Percentiles rank a stretch among this genome's conserved stretches.
phyloP scores from a whole-genome alignment of 1,140 invertebrate species.

The Popillia japonica region DNA sequence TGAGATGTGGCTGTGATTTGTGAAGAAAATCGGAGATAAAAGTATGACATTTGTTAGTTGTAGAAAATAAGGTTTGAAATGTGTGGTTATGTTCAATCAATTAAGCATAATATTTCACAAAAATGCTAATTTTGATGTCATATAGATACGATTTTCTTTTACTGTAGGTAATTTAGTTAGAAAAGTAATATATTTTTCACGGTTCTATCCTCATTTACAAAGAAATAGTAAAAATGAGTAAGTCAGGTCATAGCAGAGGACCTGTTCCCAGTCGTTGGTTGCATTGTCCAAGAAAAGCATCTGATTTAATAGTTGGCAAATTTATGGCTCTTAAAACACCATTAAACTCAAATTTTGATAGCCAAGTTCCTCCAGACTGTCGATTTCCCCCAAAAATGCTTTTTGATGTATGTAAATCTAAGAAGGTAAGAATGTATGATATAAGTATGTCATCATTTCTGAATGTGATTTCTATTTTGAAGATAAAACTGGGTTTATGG shows the following conservation, averaged over 20 bases:
- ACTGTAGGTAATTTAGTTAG: too few relatives aligned
- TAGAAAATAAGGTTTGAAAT: too few relatives aligned
- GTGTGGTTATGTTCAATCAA: too few relatives aligned
- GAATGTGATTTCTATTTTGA: constrained; percentile 48
- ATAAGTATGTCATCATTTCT: constrained; percentile 28
- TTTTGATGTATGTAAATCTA: constrained; percentile 73
- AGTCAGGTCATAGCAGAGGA: constrained; percentile 57
- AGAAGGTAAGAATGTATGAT: constrained; percentile 68
- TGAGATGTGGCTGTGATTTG: too few relatives aligned
- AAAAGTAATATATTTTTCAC: too few relatives aligned
- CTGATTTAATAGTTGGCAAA: constrained; percentile 76
- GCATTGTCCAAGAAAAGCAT: constrained; percentile 87
- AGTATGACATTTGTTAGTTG: too few relatives aligned
- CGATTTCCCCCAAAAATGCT: constrained; percentile 88
- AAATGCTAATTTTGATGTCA: too few relatives aligned
- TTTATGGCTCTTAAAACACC: constrained; percentile 96
- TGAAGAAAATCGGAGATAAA: too few relatives aligned
- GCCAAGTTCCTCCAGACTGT: constrained; percentile 79
- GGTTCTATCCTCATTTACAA: background rate
- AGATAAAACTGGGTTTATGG: constrained; percentile 92
- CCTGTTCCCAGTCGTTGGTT: constrained; percentile 89
- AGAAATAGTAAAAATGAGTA: constrained; percentile 19
- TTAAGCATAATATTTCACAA: too few relatives aligned
- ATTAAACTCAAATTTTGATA: constrained; percentile 78
- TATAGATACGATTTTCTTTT: too few relatives aligned